These are phyloP conservation scores for Ochotona curzoniae DNA, from an alignment of 2,113 vertebrate species.

Conservation along the genomic window DNA sequence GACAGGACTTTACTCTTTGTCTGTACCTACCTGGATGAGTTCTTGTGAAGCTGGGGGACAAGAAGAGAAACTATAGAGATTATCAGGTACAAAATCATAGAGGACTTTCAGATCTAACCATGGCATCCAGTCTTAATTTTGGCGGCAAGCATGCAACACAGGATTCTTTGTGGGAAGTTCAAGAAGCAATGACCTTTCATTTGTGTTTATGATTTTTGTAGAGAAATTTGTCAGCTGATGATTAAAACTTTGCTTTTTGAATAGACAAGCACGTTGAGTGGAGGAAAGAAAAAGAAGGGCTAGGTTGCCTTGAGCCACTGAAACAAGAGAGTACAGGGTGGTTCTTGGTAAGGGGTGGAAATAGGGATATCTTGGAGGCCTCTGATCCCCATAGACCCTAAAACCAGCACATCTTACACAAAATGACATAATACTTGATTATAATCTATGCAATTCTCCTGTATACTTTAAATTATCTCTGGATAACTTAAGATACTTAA, in stretches of 20 bases:
- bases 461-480: too few relatives aligned
- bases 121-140: background rate
- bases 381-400: too few relatives aligned
- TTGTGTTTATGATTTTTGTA: background rate
- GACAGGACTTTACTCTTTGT: background rate
- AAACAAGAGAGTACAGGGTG: background rate
- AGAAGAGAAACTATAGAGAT: background rate
- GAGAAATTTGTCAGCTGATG: background rate
- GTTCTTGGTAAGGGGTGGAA: too few relatives aligned
- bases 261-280: background rate
- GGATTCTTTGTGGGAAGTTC: background rate
- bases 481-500: too few relatives aligned
- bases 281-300: background rate
- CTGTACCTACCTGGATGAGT: background rate
- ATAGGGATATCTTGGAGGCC: too few relatives aligned
- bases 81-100: background rate
- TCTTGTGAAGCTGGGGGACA: background rate
- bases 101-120: background rate
- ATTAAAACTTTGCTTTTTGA: background rate
- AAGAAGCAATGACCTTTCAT: slow-evolving; percentile 17
- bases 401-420: too few relatives aligned
- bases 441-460: too few relatives aligned
- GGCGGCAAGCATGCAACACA: background rate
- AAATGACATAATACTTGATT: too few relatives aligned
- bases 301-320: background rate